A percentile compares a stretch with the other conserved stretches of the same genome.
Evolutionary conservation across 1,140 invertebrate species (phyloP).

Genomic region (Leucophenga varia): DNA sequence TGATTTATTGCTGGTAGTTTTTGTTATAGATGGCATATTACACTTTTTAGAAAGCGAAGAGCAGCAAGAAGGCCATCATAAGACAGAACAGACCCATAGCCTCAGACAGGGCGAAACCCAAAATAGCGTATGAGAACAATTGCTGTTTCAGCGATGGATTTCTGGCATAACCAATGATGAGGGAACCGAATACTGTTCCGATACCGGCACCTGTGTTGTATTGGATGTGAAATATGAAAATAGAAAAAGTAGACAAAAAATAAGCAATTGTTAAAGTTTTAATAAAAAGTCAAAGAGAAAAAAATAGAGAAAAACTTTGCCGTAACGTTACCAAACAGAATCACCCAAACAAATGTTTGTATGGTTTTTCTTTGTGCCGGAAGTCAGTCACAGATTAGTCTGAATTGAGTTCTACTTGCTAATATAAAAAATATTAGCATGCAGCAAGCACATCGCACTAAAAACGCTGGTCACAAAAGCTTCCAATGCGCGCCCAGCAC

Average conservation of each 20-base stretch:
- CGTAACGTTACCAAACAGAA: not conserved
- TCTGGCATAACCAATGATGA: constrained; percentile 98
- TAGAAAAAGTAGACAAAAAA: constrained; percentile 3
- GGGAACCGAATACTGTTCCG: constrained; percentile 98
- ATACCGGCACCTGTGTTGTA: constrained; percentile 88
- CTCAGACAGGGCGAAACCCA: constrained; percentile 99
- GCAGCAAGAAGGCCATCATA: constrained; percentile 99
- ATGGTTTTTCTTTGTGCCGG: not conserved
- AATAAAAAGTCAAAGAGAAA: constrained; percentile 1
- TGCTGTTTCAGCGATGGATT: constrained; percentile 99
- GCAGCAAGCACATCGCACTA: constrained; percentile 62
- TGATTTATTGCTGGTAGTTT: constrained; percentile 6
- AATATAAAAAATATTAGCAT: constrained; percentile 12
- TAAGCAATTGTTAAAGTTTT: no score
- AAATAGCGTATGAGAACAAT: constrained; percentile 98
- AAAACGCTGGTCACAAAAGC: constrained; percentile 61
- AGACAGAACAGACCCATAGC: constrained; percentile 99
- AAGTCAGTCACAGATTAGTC: constrained; percentile 62
- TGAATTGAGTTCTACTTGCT: constrained; percentile 62
- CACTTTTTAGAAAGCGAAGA: constrained; percentile 95
- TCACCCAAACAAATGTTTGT: constrained; percentile 4
- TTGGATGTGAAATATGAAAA: constrained; percentile 40
- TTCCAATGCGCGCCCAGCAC: constrained; percentile 56
- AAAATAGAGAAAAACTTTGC: not conserved
- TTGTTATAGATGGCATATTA: constrained; percentile 19